Evolutionary conservation across 2,888 invertebrate species (phyloP).

Genomic region (Cylloceria caligata): DNA sequence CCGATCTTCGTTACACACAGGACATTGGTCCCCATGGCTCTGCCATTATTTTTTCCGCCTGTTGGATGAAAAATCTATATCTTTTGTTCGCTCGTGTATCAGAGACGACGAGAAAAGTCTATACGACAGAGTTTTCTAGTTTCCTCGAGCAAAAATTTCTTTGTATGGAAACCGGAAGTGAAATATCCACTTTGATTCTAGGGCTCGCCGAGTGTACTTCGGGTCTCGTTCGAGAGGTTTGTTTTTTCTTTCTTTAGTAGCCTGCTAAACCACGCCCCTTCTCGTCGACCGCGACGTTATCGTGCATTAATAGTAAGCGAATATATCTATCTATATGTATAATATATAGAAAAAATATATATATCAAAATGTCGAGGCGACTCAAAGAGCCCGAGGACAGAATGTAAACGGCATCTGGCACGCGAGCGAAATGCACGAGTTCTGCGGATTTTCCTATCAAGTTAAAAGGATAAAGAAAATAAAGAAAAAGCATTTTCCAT

Average conservation of each 20-base stretch:
- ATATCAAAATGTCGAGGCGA: constrained; percentile 8
- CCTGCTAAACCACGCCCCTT: neutral
- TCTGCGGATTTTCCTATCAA: constrained; percentile 5
- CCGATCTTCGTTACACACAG: too few relatives aligned
- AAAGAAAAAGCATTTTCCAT: constrained; percentile 50
- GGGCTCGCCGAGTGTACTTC: constrained; percentile 3
- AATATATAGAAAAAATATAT: too few relatives aligned
- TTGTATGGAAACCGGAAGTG: constrained; percentile 37
- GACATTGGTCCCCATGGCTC: neutral
- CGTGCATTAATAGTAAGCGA: constrained; percentile 13
- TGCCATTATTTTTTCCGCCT: constrained; percentile 50
- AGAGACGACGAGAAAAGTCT: constrained; percentile 25
- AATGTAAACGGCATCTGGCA: constrained; percentile 49
- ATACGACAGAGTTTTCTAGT: too few relatives aligned
- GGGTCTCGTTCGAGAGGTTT: neutral
- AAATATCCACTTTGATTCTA: constrained; percentile 33
- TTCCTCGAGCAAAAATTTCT: constrained; percentile 25
- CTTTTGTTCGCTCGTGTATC: constrained; percentile 4
- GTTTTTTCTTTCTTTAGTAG: constrained; percentile 9
- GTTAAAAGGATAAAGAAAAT: neutral
- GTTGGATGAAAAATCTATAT: constrained; percentile 66
- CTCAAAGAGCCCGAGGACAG: constrained; percentile 22
- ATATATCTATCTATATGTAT: constrained; percentile 5
- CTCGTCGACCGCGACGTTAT: constrained; percentile 17
- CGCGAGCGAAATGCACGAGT: constrained; percentile 35